Percentiles rank a stretch among this genome's conserved stretches.
Conservation (phyloP, 2,113 vertebrate genomes). For the Corythornis madagascariensis region DNA sequence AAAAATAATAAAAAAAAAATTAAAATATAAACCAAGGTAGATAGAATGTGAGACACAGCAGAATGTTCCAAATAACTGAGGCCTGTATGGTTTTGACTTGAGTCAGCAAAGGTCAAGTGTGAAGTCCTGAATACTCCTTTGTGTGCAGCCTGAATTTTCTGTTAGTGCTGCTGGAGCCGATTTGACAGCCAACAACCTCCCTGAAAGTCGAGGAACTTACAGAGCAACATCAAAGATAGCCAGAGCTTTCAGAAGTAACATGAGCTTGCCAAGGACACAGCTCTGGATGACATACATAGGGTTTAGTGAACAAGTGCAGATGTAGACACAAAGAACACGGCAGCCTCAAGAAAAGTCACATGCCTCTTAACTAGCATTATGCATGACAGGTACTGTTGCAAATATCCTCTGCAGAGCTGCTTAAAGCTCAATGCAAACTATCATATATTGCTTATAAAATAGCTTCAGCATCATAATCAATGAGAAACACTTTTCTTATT, state of each 20-base stretch:
- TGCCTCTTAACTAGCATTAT: not conserved
- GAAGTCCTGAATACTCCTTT: not conserved
- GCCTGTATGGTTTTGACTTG: not conserved
- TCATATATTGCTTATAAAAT: not conserved
- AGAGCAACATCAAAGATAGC: not conserved
- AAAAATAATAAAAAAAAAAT: not conserved
- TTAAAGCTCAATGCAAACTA: not conserved
- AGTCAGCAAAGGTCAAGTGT: not conserved
- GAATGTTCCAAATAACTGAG: not conserved
- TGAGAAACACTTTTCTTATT: not conserved
- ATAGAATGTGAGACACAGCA: not conserved
- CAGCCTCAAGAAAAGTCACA: not conserved
- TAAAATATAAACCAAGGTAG: not conserved
- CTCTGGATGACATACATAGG: slow-evolving; percentile 20
- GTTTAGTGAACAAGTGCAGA: slow-evolving; percentile 28
- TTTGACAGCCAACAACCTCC: not conserved
- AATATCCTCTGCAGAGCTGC: not conserved
- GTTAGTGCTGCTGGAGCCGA: not conserved
- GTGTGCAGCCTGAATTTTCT: not conserved
- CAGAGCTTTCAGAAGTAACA: not conserved
- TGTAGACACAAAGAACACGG: not conserved
- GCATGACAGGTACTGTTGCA: not conserved
- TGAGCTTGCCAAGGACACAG: slow-evolving; percentile 31
- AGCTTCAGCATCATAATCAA: not conserved
- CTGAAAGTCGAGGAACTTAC: not conserved